Evolutionary conservation across 2,113 vertebrate species (phyloP).

Genomic region (Chrysemys picta): DNA sequence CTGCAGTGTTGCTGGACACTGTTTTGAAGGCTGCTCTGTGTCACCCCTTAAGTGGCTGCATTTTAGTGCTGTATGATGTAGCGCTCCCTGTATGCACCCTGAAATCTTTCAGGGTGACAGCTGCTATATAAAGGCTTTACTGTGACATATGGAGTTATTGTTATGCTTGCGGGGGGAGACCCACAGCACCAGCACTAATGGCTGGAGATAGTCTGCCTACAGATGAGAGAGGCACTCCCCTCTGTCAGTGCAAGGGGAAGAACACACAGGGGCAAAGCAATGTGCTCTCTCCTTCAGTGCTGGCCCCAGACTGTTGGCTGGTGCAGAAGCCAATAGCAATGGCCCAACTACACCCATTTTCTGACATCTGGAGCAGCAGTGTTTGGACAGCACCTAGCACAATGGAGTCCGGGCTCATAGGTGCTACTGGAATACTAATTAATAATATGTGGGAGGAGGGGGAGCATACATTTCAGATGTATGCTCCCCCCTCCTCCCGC

Average conservation of each 20-base stretch:
- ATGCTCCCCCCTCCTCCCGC: too few species aligned
- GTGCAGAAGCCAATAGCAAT: not conserved
- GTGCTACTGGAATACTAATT: not conserved
- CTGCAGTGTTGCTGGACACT: rapidly evolving
- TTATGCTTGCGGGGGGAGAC: not conserved
- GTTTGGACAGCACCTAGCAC: not conserved
- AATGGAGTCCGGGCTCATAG: rapidly evolving
- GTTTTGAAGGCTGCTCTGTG: not conserved
- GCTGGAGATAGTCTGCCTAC: not conserved
- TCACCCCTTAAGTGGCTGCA: not conserved
- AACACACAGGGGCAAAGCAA: not conserved
- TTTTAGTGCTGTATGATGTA: not conserved
- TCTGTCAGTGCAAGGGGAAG: not conserved
- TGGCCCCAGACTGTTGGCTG: not conserved
- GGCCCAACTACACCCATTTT: not conserved
- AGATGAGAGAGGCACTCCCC: not conserved
- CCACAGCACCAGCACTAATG: rapidly evolving
- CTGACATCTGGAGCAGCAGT: not conserved
- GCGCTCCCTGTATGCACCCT: not conserved
- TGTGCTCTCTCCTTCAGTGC: not conserved
- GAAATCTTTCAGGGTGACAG: not conserved
- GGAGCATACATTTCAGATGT: not conserved
- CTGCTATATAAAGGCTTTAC: rapidly evolving
- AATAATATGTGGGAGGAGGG: rapidly evolving
- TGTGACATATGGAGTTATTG: not conserved